Evolutionary conservation across 2,888 invertebrate genomes (phyloP).

Genomic region (Sipha maydis): DNA sequence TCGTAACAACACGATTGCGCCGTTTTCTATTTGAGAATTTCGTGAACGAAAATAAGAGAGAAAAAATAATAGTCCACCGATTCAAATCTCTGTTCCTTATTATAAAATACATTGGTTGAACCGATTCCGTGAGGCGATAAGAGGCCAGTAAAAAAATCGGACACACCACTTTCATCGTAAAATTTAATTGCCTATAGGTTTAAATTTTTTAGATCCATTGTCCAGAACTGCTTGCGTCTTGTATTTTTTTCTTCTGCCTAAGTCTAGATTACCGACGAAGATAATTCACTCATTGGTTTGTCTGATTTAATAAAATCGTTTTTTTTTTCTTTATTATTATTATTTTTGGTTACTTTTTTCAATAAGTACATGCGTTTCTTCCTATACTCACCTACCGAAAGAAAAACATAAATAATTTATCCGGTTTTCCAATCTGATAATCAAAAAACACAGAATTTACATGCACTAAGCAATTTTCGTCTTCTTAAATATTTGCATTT

Average conservation of each 20-base stretch:
- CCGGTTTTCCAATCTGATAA: constrained; percentile 55
- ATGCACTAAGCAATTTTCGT: constrained; percentile 16
- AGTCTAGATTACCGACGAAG: constrained; percentile 52
- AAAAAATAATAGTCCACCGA: constrained; percentile 39
- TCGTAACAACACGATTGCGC: constrained; percentile 16
- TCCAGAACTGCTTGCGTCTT: constrained; percentile 18
- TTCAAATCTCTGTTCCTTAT: constrained; percentile 55
- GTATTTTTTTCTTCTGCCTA: constrained; percentile 7
- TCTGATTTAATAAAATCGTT: constrained; percentile 57
- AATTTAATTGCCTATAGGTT: constrained; percentile 61
- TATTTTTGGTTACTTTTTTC: constrained; percentile 48
- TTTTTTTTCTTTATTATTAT: not conserved
- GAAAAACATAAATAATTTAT: constrained; percentile 55
- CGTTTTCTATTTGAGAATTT: constrained; percentile 41
- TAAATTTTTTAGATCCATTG: constrained; percentile 47
- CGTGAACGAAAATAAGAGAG: constrained; percentile 36
- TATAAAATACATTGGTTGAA: constrained; percentile 49
- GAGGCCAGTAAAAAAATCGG: constrained; percentile 41
- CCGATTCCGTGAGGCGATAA: constrained; percentile 58
- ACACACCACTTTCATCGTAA: constrained; percentile 61
- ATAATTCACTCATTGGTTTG: constrained; percentile 51
- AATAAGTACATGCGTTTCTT: constrained; percentile 42
- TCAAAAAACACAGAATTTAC: constrained; percentile 51
- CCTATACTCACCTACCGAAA: constrained; percentile 15
- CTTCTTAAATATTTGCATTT: constrained; percentile 11